A percentile compares a stretch with the other conserved stretches of the same genome.
phyloP scores from a whole-genome alignment of 2,888 invertebrate genomes.

The Scaptodrosophila latifasciaeformis region DNA sequence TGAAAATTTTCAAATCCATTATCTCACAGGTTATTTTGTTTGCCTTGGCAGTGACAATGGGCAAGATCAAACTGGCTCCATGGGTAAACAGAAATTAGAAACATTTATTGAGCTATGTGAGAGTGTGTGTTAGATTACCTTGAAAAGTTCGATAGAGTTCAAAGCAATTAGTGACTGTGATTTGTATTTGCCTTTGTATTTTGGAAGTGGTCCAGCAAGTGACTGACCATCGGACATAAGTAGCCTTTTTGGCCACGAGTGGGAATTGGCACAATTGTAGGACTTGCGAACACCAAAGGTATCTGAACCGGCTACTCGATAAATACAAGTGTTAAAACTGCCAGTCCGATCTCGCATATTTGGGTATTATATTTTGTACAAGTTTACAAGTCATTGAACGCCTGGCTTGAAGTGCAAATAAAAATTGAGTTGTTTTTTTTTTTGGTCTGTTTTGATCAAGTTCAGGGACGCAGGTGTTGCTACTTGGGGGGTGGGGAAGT shows the following conservation, averaged over 20 bases:
- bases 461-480: no score
- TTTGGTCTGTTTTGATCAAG: no score
- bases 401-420: no score
- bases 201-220: constrained; percentile 14
- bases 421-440: no score
- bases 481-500: no score
- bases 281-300: no score
- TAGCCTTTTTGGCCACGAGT: no score
- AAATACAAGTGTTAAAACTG: no score
- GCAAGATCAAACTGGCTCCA: no score
- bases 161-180: constrained; percentile 35
- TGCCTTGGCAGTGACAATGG: constrained; percentile 32
- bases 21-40: constrained; percentile 1
- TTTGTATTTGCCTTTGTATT: not conserved
- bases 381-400: not conserved
- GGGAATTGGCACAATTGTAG: no score
- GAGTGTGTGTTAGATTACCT: constrained; percentile 21
- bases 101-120: not conserved
- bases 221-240: no score
- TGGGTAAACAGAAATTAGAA: not conserved
- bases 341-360: not conserved
- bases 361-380: not conserved
- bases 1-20: constrained; percentile 8
- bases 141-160: constrained; percentile 26
- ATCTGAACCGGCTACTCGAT: no score